A percentile compares a stretch with the other conserved stretches of the same genome.
These are phyloP conservation scores for Marasmarcha lunaedactyla DNA, from an alignment of 2,888 invertebrate species.

Conservation along the genomic window DNA sequence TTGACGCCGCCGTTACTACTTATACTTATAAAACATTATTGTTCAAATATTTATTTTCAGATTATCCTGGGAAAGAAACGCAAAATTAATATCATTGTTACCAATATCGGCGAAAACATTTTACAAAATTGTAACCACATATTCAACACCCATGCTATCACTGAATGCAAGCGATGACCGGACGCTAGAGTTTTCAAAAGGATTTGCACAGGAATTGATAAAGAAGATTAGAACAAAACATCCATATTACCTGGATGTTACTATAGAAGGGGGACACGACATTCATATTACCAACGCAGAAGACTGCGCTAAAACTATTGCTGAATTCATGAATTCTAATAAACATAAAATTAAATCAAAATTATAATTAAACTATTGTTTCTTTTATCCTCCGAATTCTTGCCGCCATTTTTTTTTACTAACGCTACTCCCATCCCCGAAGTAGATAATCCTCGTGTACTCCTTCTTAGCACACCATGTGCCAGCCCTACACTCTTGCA, in stretches of 20 bases:
- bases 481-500: conserved; percentile 52
- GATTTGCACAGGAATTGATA: conserved; percentile 22
- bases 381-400: too few species aligned
- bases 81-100: conserved; percentile 25
- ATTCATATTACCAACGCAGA: conserved; percentile 69
- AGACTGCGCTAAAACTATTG: conserved; percentile 38
- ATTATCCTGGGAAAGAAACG: conserved; percentile 35
- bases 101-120: conserved; percentile 19
- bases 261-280: conserved; percentile 68
- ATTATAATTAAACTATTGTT: conserved; percentile 3
- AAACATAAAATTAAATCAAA: conserved; percentile 3
- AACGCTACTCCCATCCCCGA: conserved; percentile 53
- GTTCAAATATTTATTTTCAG: too few species aligned
- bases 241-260: conserved; percentile 19
- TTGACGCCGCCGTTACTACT: too few species aligned
- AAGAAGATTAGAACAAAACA: conserved; percentile 23
- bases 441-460: conserved; percentile 31
- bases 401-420: conserved; percentile 6
- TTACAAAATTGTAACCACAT: conserved; percentile 18
- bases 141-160: conserved; percentile 27
- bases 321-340: conserved; percentile 29
- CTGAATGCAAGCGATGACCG: conserved; percentile 7
- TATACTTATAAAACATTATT: too few species aligned
- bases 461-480: conserved; percentile 27
- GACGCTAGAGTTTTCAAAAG: conserved; percentile 20